These are phyloP conservation scores for Platichthys stellatus DNA, from an alignment of 2,113 vertebrate genomes.

Conservation along the genomic window DNA sequence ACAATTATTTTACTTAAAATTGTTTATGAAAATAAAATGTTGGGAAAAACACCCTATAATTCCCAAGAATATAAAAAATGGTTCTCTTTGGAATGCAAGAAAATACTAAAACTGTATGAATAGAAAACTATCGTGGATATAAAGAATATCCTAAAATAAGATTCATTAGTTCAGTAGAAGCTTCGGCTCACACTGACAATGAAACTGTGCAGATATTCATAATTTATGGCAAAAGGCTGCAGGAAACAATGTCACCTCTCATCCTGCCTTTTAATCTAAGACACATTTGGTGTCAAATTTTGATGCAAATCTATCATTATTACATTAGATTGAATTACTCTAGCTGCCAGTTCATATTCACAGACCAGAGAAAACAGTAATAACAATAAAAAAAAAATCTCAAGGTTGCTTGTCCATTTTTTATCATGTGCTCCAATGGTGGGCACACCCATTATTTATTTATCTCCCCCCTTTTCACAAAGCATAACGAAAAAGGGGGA, in stretches of 20 bases:
- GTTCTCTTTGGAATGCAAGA: background rate
- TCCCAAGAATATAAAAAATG: too few species aligned
- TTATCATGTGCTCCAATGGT: background rate
- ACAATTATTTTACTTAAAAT: too few species aligned
- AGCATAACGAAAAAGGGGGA: background rate
- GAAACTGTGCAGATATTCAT: background rate
- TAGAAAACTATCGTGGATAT: background rate
- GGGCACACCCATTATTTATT: background rate
- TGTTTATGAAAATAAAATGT: too few species aligned
- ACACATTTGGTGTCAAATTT: background rate
- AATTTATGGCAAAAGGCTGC: constrained; percentile 1
- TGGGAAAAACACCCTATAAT: too few species aligned
- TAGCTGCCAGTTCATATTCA: background rate
- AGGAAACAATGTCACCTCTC: background rate
- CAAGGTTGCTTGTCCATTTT: background rate
- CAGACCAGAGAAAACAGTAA: background rate
- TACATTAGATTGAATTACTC: background rate
- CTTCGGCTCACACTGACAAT: background rate
- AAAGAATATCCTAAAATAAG: background rate
- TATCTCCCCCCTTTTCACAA: background rate
- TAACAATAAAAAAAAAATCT: background rate
- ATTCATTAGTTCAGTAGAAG: background rate
- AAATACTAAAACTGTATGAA: background rate
- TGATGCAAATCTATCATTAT: constrained; percentile 6
- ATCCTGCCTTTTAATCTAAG: background rate